Evolutionary conservation across 2,888 invertebrate species (phyloP), one percentile per base, ranked within the genome.

Genomic region (Myathropa florea): DNA sequence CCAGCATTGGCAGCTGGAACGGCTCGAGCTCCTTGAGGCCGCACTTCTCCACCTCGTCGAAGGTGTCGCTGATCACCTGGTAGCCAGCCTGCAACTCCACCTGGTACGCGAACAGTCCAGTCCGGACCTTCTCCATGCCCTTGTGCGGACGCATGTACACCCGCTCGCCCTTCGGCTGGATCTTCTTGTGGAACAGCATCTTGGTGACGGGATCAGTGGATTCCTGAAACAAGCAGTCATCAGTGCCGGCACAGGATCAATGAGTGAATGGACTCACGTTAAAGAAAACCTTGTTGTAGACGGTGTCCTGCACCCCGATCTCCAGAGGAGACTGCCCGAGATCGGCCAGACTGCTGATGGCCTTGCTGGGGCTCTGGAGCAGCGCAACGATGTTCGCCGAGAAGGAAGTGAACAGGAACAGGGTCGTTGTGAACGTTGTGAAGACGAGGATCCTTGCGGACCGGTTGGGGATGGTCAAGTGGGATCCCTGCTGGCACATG

Each of bases 361-460:
- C 94, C 89, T 93, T 91, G 90, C 95, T 94, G n/a, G 95, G 95
- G 88, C 94, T 93, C 91, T 95, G 95, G 88, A 95, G 92, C 81
- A 95, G 92, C 14, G 94, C 94, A 86, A 95, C 95, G 88, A 95
- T 94, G 91, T 94, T 95, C 24, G 95, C 95, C n/a, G 95, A 94
- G 91, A 95, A 95, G 0, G 95, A 94, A 3, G 95, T 95, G 90
- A 94, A 95, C 33, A 94, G 90, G 91, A 95, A 95, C 63, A 95
- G 90, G 0, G 94, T 93, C 0, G 94, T 92, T 65, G 94, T 91
- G 88, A 95, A 93, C 65, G 94, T 93, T 73, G 93, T 93, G 88
- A 95, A 94, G 88, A 95, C 93, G 64, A 94, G 93, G 83, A 94
- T 91, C 9, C 95, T 93, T 0, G 93, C 93, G 1, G 95, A 94